Conservation (phyloP, 2,797 vertebrate genomes). For the Enteromius viviparus region DNA sequence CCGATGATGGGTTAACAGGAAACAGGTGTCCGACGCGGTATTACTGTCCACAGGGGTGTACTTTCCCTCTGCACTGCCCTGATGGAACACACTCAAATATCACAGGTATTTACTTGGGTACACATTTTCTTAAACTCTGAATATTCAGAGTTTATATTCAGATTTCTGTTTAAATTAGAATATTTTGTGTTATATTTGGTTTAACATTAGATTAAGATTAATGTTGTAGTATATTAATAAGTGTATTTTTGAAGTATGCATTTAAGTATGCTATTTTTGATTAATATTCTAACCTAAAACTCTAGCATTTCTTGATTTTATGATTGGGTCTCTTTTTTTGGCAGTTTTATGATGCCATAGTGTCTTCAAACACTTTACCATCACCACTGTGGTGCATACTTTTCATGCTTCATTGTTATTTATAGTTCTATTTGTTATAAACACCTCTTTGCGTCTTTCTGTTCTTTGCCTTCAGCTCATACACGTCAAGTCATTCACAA, state of each 20-base stretch:
- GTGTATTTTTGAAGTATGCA: not conserved
- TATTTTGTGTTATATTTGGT: not conserved
- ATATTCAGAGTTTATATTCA: not conserved
- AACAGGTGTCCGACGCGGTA: slow-evolving; percentile 76
- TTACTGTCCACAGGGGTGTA: slow-evolving; percentile 78
- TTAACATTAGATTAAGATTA: not conserved
- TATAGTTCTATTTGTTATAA: not conserved
- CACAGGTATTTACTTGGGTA: slow-evolving; percentile 74
- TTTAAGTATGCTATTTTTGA: not conserved
- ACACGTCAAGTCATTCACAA: not conserved
- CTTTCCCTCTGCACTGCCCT: slow-evolving; percentile 74
- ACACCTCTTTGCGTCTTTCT: slow-evolving; percentile 4
- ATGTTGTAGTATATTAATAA: not conserved
- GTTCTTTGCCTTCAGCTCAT: slow-evolving; percentile 22
- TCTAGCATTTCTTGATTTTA: not conserved
- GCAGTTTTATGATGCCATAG: not conserved
- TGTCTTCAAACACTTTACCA: not conserved
- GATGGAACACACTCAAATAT: slow-evolving; percentile 79
- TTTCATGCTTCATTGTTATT: not conserved
- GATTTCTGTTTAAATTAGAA: not conserved
- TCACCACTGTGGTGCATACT: not conserved
- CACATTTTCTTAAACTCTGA: not conserved
- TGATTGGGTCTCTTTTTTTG: not conserved
- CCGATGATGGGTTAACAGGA: slow-evolving; percentile 77
- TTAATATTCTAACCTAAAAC: not conserved